Percentiles rank a stretch among this genome's conserved stretches.
These are phyloP conservation scores for Allophyes oxyacanthae DNA, from an alignment of 2,888 invertebrate species.

Conservation along the genomic window DNA sequence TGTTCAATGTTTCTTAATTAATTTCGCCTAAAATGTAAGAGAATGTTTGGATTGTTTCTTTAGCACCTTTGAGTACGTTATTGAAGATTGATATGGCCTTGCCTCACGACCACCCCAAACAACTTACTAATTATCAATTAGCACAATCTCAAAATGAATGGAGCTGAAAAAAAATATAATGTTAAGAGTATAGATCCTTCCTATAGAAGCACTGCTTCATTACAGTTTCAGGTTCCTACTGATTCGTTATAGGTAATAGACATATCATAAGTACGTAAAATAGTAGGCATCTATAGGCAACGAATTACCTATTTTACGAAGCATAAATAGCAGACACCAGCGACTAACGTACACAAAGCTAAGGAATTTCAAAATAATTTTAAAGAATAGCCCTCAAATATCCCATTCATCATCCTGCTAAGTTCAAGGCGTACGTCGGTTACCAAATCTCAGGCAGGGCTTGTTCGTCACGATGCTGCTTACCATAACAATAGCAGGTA, in stretches of 20 bases:
- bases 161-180: too few relatives aligned
- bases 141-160: too few relatives aligned
- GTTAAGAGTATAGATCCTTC: too few relatives aligned
- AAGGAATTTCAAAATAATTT: constrained; percentile 9
- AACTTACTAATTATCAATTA: too few relatives aligned
- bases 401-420: constrained; percentile 51
- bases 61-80: background rate
- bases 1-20: constrained; percentile 54
- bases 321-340: background rate
- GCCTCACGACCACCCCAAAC: too few relatives aligned
- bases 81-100: background rate
- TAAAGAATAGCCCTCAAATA: constrained; percentile 31
- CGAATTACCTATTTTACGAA: too few relatives aligned
- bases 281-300: too few relatives aligned
- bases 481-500: constrained; percentile 88
- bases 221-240: too few relatives aligned
- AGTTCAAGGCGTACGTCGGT: constrained; percentile 59
- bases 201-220: too few relatives aligned
- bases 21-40: constrained; percentile 40
- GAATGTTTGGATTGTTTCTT: constrained; percentile 33
- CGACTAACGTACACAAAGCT: constrained; percentile 7
- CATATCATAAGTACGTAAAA: too few relatives aligned
- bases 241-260: too few relatives aligned
- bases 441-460: constrained; percentile 77
- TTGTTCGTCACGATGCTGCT: constrained; percentile 80